Evolutionary conservation across 1,140 invertebrate genomes (phyloP).

Genomic region (Drosophila yakuba): DNA sequence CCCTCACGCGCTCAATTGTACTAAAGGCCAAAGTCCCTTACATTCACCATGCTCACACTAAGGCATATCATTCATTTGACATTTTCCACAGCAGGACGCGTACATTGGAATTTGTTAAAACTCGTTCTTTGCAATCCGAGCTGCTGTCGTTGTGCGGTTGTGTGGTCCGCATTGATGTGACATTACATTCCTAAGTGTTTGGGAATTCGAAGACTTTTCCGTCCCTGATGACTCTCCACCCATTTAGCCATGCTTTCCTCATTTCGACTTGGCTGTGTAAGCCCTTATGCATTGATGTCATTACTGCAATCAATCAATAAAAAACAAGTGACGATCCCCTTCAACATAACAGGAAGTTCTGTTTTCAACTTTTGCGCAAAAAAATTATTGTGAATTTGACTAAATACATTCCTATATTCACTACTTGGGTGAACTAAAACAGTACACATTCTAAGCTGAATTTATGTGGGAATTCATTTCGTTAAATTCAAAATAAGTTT

Average conservation of each 20-base stretch:
- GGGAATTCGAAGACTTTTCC: slow-evolving; percentile 65
- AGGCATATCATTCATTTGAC: slow-evolving; percentile 12
- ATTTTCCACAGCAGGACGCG: slow-evolving; percentile 6
- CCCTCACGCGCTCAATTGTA: neutral
- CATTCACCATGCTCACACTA: slow-evolving; percentile 4
- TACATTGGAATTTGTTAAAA: slow-evolving; percentile 73
- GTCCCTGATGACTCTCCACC: slow-evolving; percentile 26
- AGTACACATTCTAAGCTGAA: too few species aligned
- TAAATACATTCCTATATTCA: too few species aligned
- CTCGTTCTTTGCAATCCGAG: slow-evolving; percentile 66
- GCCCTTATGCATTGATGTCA: slow-evolving; percentile 4
- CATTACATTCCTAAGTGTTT: slow-evolving; percentile 78
- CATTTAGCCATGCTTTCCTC: slow-evolving; percentile 8
- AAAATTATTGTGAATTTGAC: too few species aligned
- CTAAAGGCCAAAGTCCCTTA: neutral
- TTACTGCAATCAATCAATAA: slow-evolving; percentile 1
- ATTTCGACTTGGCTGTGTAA: neutral
- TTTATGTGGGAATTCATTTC: too few species aligned
- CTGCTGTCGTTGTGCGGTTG: slow-evolving; percentile 68
- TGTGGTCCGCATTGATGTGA: slow-evolving; percentile 62
- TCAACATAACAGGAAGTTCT: too few species aligned
- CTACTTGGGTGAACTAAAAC: too few species aligned
- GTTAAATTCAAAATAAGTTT: too few species aligned
- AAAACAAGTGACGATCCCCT: too few species aligned
- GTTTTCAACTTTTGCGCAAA: too few species aligned